phyloP scores from a whole-genome alignment of 2,113 vertebrate species.

The Sterna hirundo region DNA sequence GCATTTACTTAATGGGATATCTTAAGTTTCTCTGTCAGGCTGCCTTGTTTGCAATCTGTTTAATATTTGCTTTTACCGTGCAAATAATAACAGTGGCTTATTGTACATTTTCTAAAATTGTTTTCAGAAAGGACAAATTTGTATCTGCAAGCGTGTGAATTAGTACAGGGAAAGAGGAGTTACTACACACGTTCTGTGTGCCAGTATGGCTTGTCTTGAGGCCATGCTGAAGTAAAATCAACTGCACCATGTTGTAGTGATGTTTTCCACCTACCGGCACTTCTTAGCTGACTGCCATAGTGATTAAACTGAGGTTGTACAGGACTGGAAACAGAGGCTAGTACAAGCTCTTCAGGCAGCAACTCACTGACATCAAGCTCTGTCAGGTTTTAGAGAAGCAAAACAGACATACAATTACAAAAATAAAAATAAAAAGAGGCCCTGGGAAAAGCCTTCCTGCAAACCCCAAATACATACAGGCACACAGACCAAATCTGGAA shows the following conservation, averaged over 20 bases:
- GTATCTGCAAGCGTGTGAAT: background rate
- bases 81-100: background rate
- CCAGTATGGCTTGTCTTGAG: background rate
- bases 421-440: background rate
- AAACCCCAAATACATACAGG: background rate
- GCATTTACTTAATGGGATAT: constrained; percentile 22
- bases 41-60: constrained; percentile 11
- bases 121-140: background rate
- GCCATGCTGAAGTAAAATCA: background rate
- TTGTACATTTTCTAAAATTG: background rate
- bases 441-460: background rate
- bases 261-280: background rate
- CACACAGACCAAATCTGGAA: background rate
- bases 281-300: background rate
- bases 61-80: background rate
- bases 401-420: background rate
- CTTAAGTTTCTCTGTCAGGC: constrained; percentile 3
- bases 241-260: background rate
- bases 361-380: background rate
- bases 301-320: background rate
- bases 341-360: background rate
- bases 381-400: background rate
- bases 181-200: background rate
- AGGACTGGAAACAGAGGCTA: background rate
- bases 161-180: background rate